Base-by-base conservation (phyloP, 2,113 vertebrate genomes). In the Pteruthius melanotis region DNA sequence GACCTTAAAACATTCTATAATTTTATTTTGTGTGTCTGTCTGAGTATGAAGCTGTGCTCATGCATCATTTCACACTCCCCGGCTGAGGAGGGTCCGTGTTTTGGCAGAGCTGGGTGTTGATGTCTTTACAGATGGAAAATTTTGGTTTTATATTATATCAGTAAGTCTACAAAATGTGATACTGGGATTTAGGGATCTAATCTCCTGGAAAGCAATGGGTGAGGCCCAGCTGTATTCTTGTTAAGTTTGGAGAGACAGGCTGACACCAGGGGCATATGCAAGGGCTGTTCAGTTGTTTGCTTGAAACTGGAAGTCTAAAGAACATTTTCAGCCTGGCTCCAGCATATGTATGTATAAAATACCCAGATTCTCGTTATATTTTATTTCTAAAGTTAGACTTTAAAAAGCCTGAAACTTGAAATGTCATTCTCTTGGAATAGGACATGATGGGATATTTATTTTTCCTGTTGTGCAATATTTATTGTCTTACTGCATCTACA, bases 111-210 rank as follows among this genome's bases (percentile, higher is more conserved):
- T 86, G 89, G 26, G 56, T 95, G 95, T 90, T 97, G 92, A 95
- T 96, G 92, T 96, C 80, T 97, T 98, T 93, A 90, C 93, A 86
- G 87, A 94, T 85, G 96, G 97, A 97, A 97, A 98, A 94, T 74
- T 20, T 87, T 86, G 87, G 31, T 6, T 95, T 97, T 97, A 6
- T 64, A 63, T 94, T 97, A 22, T 96, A 96, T 94, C 83, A 87
- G 83, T 95, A 96, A 95, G 40, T 85, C 60, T 61, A 72, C 79
- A 92, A 96, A 95, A 96, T 71, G 91, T 87, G 87, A 96, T 96
- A 87, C 71, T 96, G 83, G 87, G 86, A 96, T 97, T 97, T 97
- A 93, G 85, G 85, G 92, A 94, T 95, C 45, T 79, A 60, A 89
- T 95, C 69, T 93, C 70, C 91, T 87, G 76, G 85, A 92, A 96